These are phyloP conservation scores for Drosophila sproati DNA, from an alignment of 1,140 invertebrate genomes.

Conservation along the genomic window DNA sequence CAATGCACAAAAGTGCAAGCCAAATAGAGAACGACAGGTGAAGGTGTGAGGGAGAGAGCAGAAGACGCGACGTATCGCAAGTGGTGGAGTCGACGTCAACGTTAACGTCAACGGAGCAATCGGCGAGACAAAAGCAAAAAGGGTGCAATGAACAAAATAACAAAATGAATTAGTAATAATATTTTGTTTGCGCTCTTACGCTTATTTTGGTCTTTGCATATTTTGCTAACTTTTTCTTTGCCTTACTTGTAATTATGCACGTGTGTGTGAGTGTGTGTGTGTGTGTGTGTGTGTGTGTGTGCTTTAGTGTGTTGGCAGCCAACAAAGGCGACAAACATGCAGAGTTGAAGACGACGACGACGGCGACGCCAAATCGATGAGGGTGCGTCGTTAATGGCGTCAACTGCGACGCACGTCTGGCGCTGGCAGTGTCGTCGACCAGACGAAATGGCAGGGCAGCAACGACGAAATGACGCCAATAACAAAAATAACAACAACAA, in stretches of 20 bases:
- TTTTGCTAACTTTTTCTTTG: conserved; percentile 38
- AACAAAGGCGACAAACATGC: conserved; percentile 31
- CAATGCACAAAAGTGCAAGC: conserved; percentile 29
- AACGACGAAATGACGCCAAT: conserved; percentile 34
- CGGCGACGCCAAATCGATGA: conserved; percentile 62
- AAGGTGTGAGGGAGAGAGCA: neutral
- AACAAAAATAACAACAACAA: conserved; percentile 9
- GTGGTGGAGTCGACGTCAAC: conserved; percentile 12
- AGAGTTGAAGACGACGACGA: conserved; percentile 5
- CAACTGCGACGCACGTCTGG: conserved; percentile 66
- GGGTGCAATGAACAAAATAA: conserved; percentile 61
- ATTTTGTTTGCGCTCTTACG: conserved; percentile 54
- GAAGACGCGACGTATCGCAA: conserved; percentile 12
- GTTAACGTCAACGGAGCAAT: neutral
- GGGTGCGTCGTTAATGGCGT: conserved; percentile 59
- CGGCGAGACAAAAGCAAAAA: conserved; percentile 42
- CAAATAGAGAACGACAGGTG: conserved; percentile 15
- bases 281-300: neutral
- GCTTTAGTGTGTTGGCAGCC: neutral
- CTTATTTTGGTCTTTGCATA: conserved; percentile 37
- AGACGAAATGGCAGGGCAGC: conserved; percentile 51
- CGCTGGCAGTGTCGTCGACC: conserved; percentile 66
- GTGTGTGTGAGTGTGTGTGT: conserved; percentile 16
- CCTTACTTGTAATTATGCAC: conserved; percentile 23
- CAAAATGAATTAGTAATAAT: conserved; percentile 78